Conservation (phyloP, 2,888 invertebrate genomes). For the Spilarctia lutea region DNA sequence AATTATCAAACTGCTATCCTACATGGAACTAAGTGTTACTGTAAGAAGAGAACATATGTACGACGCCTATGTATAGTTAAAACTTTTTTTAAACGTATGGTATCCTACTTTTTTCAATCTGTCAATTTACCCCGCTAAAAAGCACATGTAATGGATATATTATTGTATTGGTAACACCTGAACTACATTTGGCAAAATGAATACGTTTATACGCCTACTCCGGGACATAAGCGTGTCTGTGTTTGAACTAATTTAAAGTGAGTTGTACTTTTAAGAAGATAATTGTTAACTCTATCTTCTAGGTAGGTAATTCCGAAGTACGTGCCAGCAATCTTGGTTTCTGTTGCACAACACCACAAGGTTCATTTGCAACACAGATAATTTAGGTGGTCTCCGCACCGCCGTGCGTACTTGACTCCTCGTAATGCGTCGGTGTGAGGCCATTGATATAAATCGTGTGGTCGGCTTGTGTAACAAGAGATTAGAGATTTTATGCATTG, state of each 20-base stretch:
- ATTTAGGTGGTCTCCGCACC: constrained; percentile 12
- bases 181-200: too few species aligned
- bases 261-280: not conserved
- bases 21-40: too few species aligned
- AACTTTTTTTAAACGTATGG: too few species aligned
- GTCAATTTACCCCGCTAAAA: too few species aligned
- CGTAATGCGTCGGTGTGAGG: constrained; percentile 14
- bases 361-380: constrained; percentile 19
- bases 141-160: too few species aligned
- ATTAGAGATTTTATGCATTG: constrained; percentile 17
- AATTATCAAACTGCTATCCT: too few species aligned
- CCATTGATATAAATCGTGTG: constrained; percentile 22
- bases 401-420: constrained; percentile 12
- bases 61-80: too few species aligned
- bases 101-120: too few species aligned
- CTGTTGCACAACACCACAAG: constrained; percentile 18
- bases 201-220: too few species aligned
- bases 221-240: not conserved
- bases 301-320: not conserved
- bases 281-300: not conserved
- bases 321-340: not conserved
- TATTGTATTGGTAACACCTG: too few species aligned
- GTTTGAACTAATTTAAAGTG: not conserved
- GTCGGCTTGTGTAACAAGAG: constrained; percentile 19
- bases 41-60: too few species aligned